Percentiles rank a stretch among this genome's conserved stretches.
phyloP scores from a whole-genome alignment of 1,140 invertebrate species.

The Drosophila burlai region DNA sequence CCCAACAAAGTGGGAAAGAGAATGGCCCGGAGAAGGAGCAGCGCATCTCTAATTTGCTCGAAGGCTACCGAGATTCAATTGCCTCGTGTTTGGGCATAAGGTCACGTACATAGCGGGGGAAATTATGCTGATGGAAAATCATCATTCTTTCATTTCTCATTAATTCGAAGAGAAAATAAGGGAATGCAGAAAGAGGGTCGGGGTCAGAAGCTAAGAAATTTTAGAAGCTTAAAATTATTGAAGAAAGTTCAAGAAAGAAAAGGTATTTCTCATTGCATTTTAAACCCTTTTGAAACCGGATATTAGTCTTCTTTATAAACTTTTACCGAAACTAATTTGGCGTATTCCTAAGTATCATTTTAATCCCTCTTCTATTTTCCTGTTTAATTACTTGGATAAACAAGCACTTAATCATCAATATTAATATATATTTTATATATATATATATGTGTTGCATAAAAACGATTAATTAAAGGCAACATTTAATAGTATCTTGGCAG shows the following conservation, averaged over 20 bases:
- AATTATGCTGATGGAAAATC: slow-evolving; percentile 33
- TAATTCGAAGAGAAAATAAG: neutral
- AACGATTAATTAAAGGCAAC: slow-evolving; percentile 25
- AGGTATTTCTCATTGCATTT: neutral
- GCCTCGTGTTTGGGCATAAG: slow-evolving; percentile 15
- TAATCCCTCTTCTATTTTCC: neutral
- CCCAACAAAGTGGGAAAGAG: slow-evolving; percentile 49
- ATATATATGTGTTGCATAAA: slow-evolving; percentile 2
- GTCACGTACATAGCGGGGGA: slow-evolving; percentile 29
- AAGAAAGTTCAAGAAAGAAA: neutral
- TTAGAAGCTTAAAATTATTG: neutral
- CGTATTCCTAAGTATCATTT: neutral
- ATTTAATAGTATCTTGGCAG: slow-evolving; percentile 3
- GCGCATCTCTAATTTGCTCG: slow-evolving; percentile 36
- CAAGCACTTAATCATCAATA: slow-evolving; percentile 6
- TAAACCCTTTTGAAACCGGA: neutral
- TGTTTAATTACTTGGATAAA: neutral
- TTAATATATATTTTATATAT: neutral
- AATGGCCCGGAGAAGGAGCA: slow-evolving; percentile 32
- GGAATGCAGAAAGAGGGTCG: neutral
- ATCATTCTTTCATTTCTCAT: slow-evolving; percentile 9
- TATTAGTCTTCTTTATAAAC: neutral
- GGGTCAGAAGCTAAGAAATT: neutral
- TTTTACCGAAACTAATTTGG: no score
- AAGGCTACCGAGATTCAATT: slow-evolving; percentile 41